These are phyloP conservation scores for Lissocephala sabroskyi DNA, from an alignment of 2,888 invertebrate genomes.

Conservation along the genomic window DNA sequence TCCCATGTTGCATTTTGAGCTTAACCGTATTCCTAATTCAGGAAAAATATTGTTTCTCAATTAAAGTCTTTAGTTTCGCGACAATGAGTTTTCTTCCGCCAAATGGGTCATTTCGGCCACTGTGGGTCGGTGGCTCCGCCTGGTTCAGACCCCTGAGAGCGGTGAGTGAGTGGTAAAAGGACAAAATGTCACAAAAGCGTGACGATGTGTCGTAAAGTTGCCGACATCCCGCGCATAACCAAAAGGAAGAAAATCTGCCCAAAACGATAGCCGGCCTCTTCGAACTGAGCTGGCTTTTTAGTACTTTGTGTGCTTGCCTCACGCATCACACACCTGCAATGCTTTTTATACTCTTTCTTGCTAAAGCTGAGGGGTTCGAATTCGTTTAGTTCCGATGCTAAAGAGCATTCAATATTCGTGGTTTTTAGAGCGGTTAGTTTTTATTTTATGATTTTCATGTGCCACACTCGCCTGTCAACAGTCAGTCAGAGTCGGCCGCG, in stretches of 20 bases:
- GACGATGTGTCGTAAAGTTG: constrained; percentile 68
- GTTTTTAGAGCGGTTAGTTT: too few species aligned
- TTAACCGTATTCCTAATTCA: too few species aligned
- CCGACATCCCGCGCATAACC: constrained; percentile 21
- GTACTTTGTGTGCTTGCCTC: constrained; percentile 28
- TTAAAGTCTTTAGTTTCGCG: too few species aligned
- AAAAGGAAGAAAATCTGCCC: constrained; percentile 18
- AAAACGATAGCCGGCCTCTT: constrained; percentile 8
- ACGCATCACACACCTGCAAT: not conserved
- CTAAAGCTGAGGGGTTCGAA: too few species aligned
- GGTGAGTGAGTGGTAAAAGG: constrained; percentile 45
- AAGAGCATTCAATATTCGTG: too few species aligned
- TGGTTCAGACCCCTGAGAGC: constrained; percentile 7
- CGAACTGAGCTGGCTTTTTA: constrained; percentile 25
- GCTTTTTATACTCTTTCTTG: constrained; percentile 6
- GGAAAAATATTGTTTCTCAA: too few species aligned
- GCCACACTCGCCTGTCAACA: constrained; percentile 38
- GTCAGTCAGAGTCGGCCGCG: constrained; percentile 25
- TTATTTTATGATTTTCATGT: constrained; percentile 41
- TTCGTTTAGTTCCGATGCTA: too few species aligned
- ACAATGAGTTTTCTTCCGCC: too few species aligned
- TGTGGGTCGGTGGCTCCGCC: too few species aligned
- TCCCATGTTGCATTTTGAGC: too few species aligned
- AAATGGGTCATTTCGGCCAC: too few species aligned
- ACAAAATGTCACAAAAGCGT: constrained; percentile 67